Evolutionary conservation across 2,888 invertebrate species (phyloP), one percentile per base, ranked within the genome.

Genomic region (Lasioglossum lativentre): DNA sequence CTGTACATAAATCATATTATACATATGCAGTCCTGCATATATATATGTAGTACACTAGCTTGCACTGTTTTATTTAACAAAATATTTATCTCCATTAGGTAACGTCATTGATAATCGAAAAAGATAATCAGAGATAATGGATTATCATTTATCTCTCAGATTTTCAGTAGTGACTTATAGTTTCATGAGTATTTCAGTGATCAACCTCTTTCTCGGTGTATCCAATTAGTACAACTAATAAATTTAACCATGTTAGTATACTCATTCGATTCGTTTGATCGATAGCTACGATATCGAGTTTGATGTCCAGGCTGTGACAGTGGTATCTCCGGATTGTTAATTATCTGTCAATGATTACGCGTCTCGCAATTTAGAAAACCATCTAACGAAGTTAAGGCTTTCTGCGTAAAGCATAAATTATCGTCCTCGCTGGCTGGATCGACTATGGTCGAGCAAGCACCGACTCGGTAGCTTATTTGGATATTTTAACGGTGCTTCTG

Each of bases 331-430:
- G 59, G 42, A 76, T 81, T 72, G 72, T 80, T 83, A 83, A 83
- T 83, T 76, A 63, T 80, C 80, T 73, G 80, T 83, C 75, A 76
- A 38, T 30, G 59, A 42, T 80, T 63, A 80, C 70, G 68, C 23
- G 68, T 74, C 34, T 27, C 27, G 30, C 42, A 76, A 76, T 80
- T 80, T 45, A 68, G 68, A 75, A 23, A 52, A 80, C n/a, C 68
- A 76, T 56, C 70, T 23, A 2, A 38, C n/a, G 38, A 52, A 82
- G 42, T 19, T 63, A 30, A n/a, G 30, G 23, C 14, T 74, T 74
- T 68, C 16, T 45, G 42, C n/a, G 70, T 45, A 16, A 56, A 10
- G 52, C 42, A 78, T 82, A 82, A 82, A 82, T 82, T 71, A 87
- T 59, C 59, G 5, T 71, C 27, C 19, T 8, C 38, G 45, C n/a